Conservation (phyloP, 2,888 invertebrate genomes). For the Nysson spinosus region DNA sequence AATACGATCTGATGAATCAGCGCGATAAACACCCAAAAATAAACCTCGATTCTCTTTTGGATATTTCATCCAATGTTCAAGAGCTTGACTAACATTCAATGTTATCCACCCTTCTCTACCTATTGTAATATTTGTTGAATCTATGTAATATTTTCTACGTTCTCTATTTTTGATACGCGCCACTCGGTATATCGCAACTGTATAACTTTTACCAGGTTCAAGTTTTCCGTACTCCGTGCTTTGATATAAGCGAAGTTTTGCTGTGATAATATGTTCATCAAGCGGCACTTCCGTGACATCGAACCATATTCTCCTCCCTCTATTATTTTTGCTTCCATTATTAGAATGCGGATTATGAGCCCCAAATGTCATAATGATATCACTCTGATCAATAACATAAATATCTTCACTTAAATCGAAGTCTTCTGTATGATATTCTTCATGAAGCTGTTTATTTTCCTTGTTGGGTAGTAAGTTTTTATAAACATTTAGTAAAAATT, state of each 20-base stretch:
- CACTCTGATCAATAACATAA: constrained; percentile 89
- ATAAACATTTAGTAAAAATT: constrained; percentile 91
- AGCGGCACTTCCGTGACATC: constrained; percentile 89
- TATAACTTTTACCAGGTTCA: constrained; percentile 78
- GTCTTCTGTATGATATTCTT: constrained; percentile 68
- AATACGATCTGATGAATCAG: constrained; percentile 81
- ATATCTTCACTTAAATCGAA: constrained; percentile 87
- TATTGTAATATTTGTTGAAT: constrained; percentile 84
- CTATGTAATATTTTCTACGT: constrained; percentile 84
- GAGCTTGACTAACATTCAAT: constrained; percentile 87
- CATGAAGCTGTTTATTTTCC: constrained; percentile 75
- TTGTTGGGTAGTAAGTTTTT: constrained; percentile 82
- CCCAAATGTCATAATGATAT: constrained; percentile 93
- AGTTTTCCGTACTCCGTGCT: constrained; percentile 75
- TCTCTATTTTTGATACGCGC: constrained; percentile 81
- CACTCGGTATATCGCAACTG: constrained; percentile 82
- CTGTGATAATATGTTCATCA: constrained; percentile 86
- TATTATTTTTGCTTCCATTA: constrained; percentile 82
- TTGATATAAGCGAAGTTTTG: constrained; percentile 88
- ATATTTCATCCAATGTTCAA: constrained; percentile 86
- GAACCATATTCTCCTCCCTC: constrained; percentile 92
- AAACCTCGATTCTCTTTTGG: constrained; percentile 89
- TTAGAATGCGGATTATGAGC: constrained; percentile 80
- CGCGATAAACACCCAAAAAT: constrained; percentile 84
- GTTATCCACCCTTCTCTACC: constrained; percentile 89